phyloP scores from a whole-genome alignment of 1,140 invertebrate species.

The Drosophila saltans region DNA sequence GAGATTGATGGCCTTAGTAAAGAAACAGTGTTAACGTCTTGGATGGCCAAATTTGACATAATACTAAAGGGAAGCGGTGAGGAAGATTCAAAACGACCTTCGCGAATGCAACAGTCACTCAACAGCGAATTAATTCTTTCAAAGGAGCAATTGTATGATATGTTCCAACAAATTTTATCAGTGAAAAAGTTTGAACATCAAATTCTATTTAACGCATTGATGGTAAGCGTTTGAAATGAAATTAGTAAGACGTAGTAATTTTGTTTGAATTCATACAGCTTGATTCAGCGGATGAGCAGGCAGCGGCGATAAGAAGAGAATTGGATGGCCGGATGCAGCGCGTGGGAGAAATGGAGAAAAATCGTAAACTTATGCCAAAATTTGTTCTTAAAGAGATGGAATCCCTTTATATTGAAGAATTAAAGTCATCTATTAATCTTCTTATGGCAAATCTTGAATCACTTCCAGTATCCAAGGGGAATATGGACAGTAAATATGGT shows the following conservation, averaged over 20 bases:
- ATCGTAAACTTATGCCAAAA: conserved; percentile 98
- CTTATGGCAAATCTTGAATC: conserved; percentile 99
- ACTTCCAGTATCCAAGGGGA: conserved; percentile 98
- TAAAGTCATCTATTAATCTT: conserved; percentile 98
- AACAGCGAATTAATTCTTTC: conserved; percentile 96
- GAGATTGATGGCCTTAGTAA: conserved; percentile 99
- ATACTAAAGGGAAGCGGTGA: conserved; percentile 96
- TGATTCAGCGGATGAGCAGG: conserved; percentile 99
- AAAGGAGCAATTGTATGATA: conserved; percentile 99
- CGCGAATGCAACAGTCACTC: conserved; percentile 93
- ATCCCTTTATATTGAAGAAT: conserved; percentile 98
- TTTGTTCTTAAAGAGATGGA: conserved; percentile 99
- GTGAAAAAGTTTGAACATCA: conserved; percentile 99
- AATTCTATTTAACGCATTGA: conserved; percentile 98
- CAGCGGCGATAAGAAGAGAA: conserved; percentile 99
- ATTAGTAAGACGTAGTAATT: not conserved
- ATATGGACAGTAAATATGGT: conserved; percentile 98
- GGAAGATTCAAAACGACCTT: conserved; percentile 93
- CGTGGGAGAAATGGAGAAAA: conserved; percentile 99
- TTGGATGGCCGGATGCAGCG: conserved; percentile 98
- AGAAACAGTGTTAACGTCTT: conserved; percentile 98
- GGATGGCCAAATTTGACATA: conserved; percentile 99
- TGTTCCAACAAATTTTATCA: conserved; percentile 99
- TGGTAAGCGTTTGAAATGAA: conserved; percentile 86
- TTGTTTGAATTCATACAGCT: conserved; percentile 86